Conservation (phyloP, 2,888 invertebrate genomes). For the Nephrocerus scutellatus region DNA sequence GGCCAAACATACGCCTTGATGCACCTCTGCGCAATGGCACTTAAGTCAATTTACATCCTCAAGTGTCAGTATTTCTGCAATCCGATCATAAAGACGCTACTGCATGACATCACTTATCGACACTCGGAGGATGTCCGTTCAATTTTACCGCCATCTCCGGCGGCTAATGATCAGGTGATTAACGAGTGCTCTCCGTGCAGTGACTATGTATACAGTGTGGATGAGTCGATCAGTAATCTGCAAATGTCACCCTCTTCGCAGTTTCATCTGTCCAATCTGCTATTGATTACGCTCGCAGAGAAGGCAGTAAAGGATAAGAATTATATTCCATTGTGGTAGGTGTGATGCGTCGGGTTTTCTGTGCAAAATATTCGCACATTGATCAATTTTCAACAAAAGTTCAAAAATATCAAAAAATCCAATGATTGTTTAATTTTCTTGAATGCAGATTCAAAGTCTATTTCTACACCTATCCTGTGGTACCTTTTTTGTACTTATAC, state of each 20-base stretch:
- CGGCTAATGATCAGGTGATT: slow-evolving; percentile 17
- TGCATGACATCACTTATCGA: slow-evolving; percentile 38
- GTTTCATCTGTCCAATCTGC: slow-evolving; percentile 47
- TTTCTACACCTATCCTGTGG: too few relatives aligned
- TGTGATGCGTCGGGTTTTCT: neutral
- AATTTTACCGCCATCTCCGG: slow-evolving; percentile 31
- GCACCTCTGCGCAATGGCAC: slow-evolving; percentile 47
- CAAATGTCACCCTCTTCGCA: slow-evolving; percentile 48
- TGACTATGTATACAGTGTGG: slow-evolving; percentile 41
- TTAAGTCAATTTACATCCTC: slow-evolving; percentile 41
- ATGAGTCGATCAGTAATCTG: slow-evolving; percentile 40
- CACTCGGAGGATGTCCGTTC: slow-evolving; percentile 42
- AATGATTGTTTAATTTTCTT: too few relatives aligned
- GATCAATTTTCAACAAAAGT: too few relatives aligned
- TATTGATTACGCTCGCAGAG: slow-evolving; percentile 45
- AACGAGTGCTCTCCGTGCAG: slow-evolving; percentile 40
- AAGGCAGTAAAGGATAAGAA: slow-evolving; percentile 46
- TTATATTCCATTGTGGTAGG: slow-evolving; percentile 45
- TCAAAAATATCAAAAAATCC: too few relatives aligned
- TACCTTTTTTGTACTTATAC: too few relatives aligned
- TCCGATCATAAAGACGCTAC: slow-evolving; percentile 33
- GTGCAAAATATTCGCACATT: neutral
- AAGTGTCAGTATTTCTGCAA: slow-evolving; percentile 38
- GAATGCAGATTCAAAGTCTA: too few relatives aligned
- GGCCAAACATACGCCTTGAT: slow-evolving; percentile 46